phyloP scores from a whole-genome alignment of 2,797 vertebrate genomes.

The Sebastes elongatus region DNA sequence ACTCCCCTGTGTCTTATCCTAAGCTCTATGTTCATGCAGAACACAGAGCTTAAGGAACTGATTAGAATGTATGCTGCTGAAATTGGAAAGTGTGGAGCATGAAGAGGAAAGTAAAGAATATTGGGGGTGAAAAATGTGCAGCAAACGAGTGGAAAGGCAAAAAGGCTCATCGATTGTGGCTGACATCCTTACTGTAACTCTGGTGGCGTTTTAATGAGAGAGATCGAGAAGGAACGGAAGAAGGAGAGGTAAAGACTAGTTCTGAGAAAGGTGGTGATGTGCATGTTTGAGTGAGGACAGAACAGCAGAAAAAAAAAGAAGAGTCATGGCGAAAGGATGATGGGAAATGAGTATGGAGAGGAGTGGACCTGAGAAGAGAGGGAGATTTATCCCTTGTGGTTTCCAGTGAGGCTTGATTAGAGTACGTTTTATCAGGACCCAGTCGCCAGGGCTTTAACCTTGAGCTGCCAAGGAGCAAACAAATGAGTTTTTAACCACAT shows the following conservation, averaged over 20 bases:
- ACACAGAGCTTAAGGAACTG: slow-evolving; percentile 81
- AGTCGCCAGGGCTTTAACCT: slow-evolving; percentile 77
- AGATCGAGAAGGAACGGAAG: slow-evolving; percentile 50
- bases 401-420: slow-evolving; percentile 75
- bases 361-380: slow-evolving; percentile 22
- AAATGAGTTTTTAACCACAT: slow-evolving; percentile 75
- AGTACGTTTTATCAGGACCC: slow-evolving; percentile 72
- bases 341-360: slow-evolving; percentile 16
- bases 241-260: slow-evolving; percentile 14
- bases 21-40: slow-evolving; percentile 68
- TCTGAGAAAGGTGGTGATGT: background rate
- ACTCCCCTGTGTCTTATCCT: slow-evolving; percentile 70
- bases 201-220: slow-evolving; percentile 77
- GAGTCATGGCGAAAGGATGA: slow-evolving; percentile 27
- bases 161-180: slow-evolving; percentile 73
- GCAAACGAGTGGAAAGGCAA: slow-evolving; percentile 53
- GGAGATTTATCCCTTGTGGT: slow-evolving; percentile 72
- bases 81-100: slow-evolving; percentile 79
- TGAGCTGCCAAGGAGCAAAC: slow-evolving; percentile 77
- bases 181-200: slow-evolving; percentile 69
- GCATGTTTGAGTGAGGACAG: slow-evolving; percentile 26
- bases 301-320: slow-evolving; percentile 1
- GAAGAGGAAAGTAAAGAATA: slow-evolving; percentile 66
- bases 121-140: slow-evolving; percentile 59
- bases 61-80: slow-evolving; percentile 81